phyloP scores from a whole-genome alignment of 2,797 vertebrate genomes.

The Pelochelys cantorii region DNA sequence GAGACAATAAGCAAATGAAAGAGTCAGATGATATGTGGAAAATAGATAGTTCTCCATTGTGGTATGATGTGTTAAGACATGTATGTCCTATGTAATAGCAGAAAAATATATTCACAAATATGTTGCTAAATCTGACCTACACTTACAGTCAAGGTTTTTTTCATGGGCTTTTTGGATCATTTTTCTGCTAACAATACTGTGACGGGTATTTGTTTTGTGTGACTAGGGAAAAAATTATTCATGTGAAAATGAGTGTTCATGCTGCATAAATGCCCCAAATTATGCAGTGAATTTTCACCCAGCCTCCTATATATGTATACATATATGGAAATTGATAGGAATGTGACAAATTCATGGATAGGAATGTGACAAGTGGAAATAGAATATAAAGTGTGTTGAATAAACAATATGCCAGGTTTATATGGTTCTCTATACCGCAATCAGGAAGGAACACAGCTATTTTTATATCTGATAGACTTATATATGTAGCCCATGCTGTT shows the following conservation, averaged over 20 bases:
- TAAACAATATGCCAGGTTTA: slow-evolving; percentile 76
- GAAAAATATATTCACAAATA: background rate
- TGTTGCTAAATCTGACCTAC: background rate
- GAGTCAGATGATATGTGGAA: background rate
- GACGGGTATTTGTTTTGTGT: slow-evolving; percentile 40
- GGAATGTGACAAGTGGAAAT: slow-evolving; percentile 77
- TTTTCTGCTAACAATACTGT: slow-evolving; percentile 53
- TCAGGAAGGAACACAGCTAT: slow-evolving; percentile 73
- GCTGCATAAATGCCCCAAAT: slow-evolving; percentile 66
- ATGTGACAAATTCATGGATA: slow-evolving; percentile 76
- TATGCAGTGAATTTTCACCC: slow-evolving; percentile 67
- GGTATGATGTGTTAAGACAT: background rate
- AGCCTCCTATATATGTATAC: slow-evolving; percentile 60
- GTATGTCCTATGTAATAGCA: background rate
- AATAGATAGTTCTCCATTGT: background rate
- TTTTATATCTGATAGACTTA: slow-evolving; percentile 59
- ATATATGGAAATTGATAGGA: slow-evolving; percentile 69
- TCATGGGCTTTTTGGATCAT: rapidly evolving
- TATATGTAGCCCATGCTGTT: slow-evolving; percentile 32
- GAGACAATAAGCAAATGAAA: background rate
- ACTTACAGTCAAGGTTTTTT: background rate
- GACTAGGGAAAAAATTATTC: slow-evolving; percentile 48
- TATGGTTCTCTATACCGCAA: slow-evolving; percentile 77
- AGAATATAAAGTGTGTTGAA: slow-evolving; percentile 75
- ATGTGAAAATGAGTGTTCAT: slow-evolving; percentile 70